Evolutionary conservation across 2,888 invertebrate species (phyloP).

Genomic region (Meiosimyza decipiens): DNA sequence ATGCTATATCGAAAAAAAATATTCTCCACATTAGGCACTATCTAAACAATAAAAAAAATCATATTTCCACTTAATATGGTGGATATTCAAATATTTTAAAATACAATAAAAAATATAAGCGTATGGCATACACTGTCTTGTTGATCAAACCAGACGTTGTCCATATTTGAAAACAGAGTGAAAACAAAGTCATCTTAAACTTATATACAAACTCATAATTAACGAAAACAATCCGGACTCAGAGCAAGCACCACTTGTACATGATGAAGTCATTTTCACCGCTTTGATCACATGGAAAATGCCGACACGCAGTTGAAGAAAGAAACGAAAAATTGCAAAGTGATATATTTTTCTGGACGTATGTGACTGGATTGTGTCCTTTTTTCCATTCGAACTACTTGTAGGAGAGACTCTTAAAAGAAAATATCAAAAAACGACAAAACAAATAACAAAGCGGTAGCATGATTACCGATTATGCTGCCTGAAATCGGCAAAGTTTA

Average conservation of each 20-base stretch:
- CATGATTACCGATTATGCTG: slow-evolving; percentile 59
- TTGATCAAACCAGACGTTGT: neutral
- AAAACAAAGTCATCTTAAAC: slow-evolving; percentile 15
- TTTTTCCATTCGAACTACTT: slow-evolving; percentile 6
- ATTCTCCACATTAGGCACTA: no score
- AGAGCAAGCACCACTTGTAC: neutral
- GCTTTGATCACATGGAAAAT: slow-evolving; percentile 3
- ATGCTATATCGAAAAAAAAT: no score
- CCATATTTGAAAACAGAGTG: neutral
- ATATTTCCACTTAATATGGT: no score
- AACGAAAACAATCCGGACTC: slow-evolving; percentile 11
- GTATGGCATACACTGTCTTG: neutral
- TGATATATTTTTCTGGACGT: slow-evolving; percentile 9
- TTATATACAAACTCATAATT: neutral
- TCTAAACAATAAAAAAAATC: no score
- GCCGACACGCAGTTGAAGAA: neutral
- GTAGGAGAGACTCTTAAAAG: neutral
- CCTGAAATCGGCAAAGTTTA: slow-evolving; percentile 60
- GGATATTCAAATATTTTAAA: no score
- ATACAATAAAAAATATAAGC: no score
- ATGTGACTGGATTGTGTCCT: slow-evolving; percentile 3
- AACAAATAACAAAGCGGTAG: slow-evolving; percentile 53
- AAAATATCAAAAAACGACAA: slow-evolving; percentile 9
- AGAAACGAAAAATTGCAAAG: slow-evolving; percentile 9
- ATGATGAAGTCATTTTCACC: slow-evolving; percentile 8